Base-by-base conservation (phyloP, 1,140 invertebrate species). In the Aricia agestis region DNA sequence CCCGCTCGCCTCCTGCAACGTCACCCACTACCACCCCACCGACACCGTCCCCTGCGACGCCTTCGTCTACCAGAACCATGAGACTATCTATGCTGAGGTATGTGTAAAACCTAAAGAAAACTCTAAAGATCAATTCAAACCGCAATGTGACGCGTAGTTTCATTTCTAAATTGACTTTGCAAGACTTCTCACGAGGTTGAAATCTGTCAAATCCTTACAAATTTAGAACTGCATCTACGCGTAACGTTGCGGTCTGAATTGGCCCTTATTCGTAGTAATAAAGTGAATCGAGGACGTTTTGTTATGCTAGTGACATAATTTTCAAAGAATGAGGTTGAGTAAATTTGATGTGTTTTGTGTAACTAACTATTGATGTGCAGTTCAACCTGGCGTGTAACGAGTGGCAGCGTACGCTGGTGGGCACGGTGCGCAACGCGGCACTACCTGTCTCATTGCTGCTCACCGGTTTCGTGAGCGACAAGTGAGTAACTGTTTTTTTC, bases 341-440 rank as follows among this genome's bases (percentile, higher is more conserved):
- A 25, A 25, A 9, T 36, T 36, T 36, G 36, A 0, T 57, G 58
- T 59, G 58, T 63, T 63, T 3, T 31, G 17, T 68, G 11, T 65
- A 17, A 17, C 61, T 61, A 67, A 68, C 52, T 74, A 6, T 36
- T 9, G 6, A 36, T 9, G 9, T 69, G 85, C 79, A 80, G 86
- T 88, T 91, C 78, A 74, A 75, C 67, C 76, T 92, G 75, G 89
- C 79, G 69, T 90, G 87, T 76, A 77, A 94, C 79, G 92, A 93
- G 79, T 96, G 95, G 95, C 94, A 94, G 84, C 83, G 95, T 66
- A 93, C 95, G 0, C 79, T 96, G 73, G 93, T 96, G 36, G 95
- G 95, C 52, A 95, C 95, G 5, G 92, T 95, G 42, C 95, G 95
- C 74, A 95, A 94, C 79, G 77, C 94, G 41, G 95, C 95, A 32